Percentiles rank a stretch among this genome's conserved stretches.
These are phyloP conservation scores for Petrolisthes cinctipes DNA, from an alignment of 2,888 invertebrate species.

Conservation along the genomic window DNA sequence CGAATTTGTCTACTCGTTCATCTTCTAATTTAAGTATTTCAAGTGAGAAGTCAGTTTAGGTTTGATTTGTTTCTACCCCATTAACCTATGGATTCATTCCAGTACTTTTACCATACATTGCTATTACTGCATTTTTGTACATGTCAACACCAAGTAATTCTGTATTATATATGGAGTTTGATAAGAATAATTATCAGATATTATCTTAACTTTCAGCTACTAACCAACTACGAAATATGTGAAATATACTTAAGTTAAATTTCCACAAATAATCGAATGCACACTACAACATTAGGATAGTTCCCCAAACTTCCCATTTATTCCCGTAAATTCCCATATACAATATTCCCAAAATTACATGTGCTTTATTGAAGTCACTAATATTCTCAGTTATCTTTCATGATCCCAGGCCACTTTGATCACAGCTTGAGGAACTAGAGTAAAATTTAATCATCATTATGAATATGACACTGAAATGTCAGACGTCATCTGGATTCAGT, in stretches of 20 bases:
- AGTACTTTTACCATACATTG: conserved; percentile 13
- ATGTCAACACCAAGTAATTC: not conserved
- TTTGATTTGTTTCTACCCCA: conserved; percentile 6
- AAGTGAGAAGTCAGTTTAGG: not conserved
- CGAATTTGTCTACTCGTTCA: not conserved
- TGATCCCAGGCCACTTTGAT: too few relatives aligned
- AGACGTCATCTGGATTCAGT: too few relatives aligned
- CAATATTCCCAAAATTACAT: too few relatives aligned
- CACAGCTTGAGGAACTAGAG: too few relatives aligned
- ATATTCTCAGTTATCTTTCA: too few relatives aligned
- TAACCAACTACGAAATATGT: conserved; percentile 15
- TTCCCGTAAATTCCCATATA: not conserved
- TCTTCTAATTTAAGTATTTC: not conserved
- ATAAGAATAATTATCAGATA: not conserved
- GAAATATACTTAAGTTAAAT: not conserved
- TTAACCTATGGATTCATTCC: conserved; percentile 2
- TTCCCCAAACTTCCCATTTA: not conserved
- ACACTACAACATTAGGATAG: not conserved
- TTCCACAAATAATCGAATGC: conserved; percentile 12
- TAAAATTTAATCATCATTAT: too few relatives aligned
- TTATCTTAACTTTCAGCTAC: conserved; percentile 2
- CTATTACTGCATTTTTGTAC: conserved; percentile 3
- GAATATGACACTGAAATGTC: too few relatives aligned
- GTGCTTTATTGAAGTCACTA: too few relatives aligned
- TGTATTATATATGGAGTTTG: conserved; percentile 20